phyloP scores from a whole-genome alignment of 2,888 invertebrate species.

The Orthonevra nobilis region DNA sequence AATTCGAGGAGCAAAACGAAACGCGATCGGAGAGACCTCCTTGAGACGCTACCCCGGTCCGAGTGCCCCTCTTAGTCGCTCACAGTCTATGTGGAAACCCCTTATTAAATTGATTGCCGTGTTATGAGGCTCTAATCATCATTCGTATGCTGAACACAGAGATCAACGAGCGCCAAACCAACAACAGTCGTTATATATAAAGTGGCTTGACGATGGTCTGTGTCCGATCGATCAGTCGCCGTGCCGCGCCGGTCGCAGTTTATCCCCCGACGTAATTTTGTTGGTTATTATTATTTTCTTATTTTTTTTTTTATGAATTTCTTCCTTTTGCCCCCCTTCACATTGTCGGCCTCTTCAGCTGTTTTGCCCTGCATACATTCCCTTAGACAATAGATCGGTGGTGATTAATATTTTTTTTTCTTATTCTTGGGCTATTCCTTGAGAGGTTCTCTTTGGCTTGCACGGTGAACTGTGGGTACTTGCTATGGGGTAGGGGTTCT shows the following conservation, averaged over 20 bases:
- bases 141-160: constrained; percentile 52
- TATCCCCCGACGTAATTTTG: constrained; percentile 68
- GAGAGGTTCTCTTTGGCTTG: constrained; percentile 1
- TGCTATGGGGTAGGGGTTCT: constrained; percentile 60
- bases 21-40: constrained; percentile 60
- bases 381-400: constrained; percentile 63
- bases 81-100: constrained; percentile 58
- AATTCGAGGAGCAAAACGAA: constrained; percentile 42
- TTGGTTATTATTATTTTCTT: constrained; percentile 68
- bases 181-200: constrained; percentile 67
- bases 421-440: constrained; percentile 12
- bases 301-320: constrained; percentile 20
- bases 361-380: constrained; percentile 59
- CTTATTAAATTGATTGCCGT: constrained; percentile 75
- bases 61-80: not conserved
- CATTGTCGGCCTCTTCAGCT: constrained; percentile 50
- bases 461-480: not conserved
- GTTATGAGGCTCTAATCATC: constrained; percentile 74
- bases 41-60: constrained; percentile 19
- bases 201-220: constrained; percentile 65
- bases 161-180: constrained; percentile 63
- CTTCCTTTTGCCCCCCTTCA: constrained; percentile 4
- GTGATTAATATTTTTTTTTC: constrained; percentile 50
- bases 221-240: constrained; percentile 60
- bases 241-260: constrained; percentile 52